These are phyloP conservation scores for Hyles euphorbiae DNA, from an alignment of 1,140 invertebrate genomes.

Conservation along the genomic window DNA sequence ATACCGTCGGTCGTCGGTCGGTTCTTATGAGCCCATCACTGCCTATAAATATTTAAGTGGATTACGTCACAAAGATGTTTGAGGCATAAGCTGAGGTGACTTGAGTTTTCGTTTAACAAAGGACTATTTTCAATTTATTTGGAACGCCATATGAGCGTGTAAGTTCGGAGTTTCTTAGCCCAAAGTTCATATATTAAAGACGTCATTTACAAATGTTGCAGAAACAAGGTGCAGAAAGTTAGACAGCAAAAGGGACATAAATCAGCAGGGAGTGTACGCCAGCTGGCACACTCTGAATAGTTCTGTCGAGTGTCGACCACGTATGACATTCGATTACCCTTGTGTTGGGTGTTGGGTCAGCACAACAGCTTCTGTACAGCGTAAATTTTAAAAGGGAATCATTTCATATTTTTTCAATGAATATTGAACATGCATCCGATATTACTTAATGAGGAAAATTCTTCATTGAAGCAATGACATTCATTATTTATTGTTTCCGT, in stretches of 20 bases:
- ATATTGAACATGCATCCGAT: background rate
- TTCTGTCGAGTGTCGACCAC: constrained; percentile 51
- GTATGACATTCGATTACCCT: constrained; percentile 60
- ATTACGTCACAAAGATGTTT: too few species aligned
- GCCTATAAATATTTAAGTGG: too few species aligned
- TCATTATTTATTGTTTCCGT: too few species aligned
- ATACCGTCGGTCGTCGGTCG: background rate
- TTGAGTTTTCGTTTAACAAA: too few species aligned
- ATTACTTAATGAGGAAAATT: too few species aligned
- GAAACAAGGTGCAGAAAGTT: constrained; percentile 59
- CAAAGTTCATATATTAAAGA: constrained; percentile 42
- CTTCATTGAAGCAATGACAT: too few species aligned
- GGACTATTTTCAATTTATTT: too few species aligned
- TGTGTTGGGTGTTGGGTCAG: background rate
- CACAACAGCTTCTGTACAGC: too few species aligned
- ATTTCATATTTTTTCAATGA: constrained; percentile 6
- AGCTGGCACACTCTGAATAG: constrained; percentile 50
- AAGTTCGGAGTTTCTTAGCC: constrained; percentile 10
- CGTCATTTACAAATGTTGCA: constrained; percentile 58
- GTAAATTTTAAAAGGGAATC: background rate
- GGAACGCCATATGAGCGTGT: too few species aligned
- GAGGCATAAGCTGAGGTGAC: too few species aligned
- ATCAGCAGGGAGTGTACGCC: constrained; percentile 45
- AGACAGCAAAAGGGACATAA: constrained; percentile 53
- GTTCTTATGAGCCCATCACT: too few species aligned